Percentiles rank a stretch among this genome's conserved stretches.
These are phyloP conservation scores for Psococerastis gibbosa DNA, from an alignment of 2,888 invertebrate genomes.

Conservation along the genomic window DNA sequence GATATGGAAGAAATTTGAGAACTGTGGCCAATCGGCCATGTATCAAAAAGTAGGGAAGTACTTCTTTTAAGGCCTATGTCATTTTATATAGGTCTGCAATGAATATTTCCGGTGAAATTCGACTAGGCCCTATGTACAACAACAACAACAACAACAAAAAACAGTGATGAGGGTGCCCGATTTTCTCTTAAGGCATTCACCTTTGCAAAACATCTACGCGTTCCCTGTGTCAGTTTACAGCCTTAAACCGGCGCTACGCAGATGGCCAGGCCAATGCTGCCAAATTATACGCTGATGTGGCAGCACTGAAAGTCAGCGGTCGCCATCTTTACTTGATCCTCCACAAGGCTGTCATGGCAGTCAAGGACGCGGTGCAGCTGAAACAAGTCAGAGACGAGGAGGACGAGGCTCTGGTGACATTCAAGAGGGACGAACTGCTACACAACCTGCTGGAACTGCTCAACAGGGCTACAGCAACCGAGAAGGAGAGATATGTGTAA, in stretches of 20 bases:
- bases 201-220: too few species aligned
- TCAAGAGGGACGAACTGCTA: conserved; percentile 3
- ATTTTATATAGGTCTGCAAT: too few species aligned
- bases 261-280: conserved; percentile 7
- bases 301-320: conserved; percentile 2
- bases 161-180: too few species aligned
- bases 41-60: too few species aligned
- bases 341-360: conserved; percentile 1
- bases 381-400: background rate
- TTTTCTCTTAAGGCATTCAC: too few species aligned
- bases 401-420: background rate
- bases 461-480: background rate
- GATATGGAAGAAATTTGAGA: too few species aligned
- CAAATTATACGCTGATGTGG: conserved; percentile 4
- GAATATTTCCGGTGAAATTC: too few species aligned
- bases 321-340: background rate
- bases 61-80: too few species aligned
- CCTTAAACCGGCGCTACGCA: background rate
- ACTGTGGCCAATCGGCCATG: too few species aligned
- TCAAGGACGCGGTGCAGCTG: background rate
- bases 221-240: conserved; percentile 1
- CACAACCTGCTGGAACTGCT: conserved; percentile 2
- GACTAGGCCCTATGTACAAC: too few species aligned
- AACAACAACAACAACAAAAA: too few species aligned
- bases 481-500: conserved; percentile 3